Evolutionary conservation across 1,140 invertebrate species (phyloP).

Genomic region (Plodia interpunctella): DNA sequence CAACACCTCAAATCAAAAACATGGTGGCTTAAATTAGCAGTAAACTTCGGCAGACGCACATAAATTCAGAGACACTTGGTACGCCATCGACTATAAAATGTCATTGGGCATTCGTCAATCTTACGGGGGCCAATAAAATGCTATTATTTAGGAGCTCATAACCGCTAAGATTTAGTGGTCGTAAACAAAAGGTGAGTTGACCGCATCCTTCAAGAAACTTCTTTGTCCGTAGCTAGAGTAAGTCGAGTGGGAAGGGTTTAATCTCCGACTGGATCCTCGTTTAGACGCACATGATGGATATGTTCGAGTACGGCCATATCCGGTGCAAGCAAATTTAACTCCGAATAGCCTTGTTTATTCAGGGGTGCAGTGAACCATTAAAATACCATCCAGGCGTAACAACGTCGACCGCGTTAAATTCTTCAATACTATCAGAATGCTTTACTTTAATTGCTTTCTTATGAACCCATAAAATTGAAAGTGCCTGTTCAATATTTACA

Average conservation of each 20-base stretch:
- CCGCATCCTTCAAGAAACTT: constrained; percentile 42
- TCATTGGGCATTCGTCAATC: constrained; percentile 63
- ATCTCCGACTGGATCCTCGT: constrained; percentile 45
- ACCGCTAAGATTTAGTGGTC: constrained; percentile 61
- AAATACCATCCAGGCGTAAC: constrained; percentile 56
- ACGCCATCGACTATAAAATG: constrained; percentile 54
- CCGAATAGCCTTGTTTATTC: constrained; percentile 70
- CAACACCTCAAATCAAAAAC: constrained; percentile 19
- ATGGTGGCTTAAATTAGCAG: constrained; percentile 51
- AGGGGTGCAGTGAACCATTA: constrained; percentile 75
- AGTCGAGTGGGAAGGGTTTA: constrained; percentile 27
- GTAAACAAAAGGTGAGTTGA: constrained; percentile 56
- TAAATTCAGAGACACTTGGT: constrained; percentile 55
- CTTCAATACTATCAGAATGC: constrained; percentile 73
- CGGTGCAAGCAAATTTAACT: constrained; percentile 73
- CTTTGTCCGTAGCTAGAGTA: constrained; percentile 35
- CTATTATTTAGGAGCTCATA: constrained; percentile 74
- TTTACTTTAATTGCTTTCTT: constrained; percentile 71
- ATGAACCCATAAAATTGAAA: constrained; percentile 62
- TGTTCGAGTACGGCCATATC: constrained; percentile 69
- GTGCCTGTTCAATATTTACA: constrained; percentile 58
- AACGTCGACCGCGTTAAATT: constrained; percentile 69
- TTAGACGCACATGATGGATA: constrained; percentile 58
- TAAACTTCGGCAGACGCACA: constrained; percentile 52
- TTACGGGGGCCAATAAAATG: constrained; percentile 60